Conservation (phyloP, 2,888 invertebrate genomes). For the Cacoxenus indagator region DNA sequence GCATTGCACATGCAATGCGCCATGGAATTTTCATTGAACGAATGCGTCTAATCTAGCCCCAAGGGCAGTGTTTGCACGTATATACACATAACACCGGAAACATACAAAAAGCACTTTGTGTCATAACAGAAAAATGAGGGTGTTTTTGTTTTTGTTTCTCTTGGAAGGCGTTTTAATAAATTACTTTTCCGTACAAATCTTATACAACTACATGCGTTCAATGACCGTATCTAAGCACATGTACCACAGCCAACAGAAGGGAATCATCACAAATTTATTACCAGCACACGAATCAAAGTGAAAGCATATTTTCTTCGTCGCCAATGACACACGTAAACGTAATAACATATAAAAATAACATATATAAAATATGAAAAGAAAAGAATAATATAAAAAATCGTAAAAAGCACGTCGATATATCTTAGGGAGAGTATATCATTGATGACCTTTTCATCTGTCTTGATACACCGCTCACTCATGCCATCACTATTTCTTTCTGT, state of each 20-base stretch:
- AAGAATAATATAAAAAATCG: not conserved
- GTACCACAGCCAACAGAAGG: constrained; percentile 27
- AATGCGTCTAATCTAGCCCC: not conserved
- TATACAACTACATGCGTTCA: not conserved
- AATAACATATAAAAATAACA: not conserved
- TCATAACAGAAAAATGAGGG: not conserved
- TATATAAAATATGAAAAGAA: not conserved
- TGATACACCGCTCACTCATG: not conserved
- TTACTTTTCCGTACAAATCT: not conserved
- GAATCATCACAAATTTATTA: constrained; percentile 62
- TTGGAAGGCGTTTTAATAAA: not conserved
- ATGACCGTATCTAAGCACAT: not conserved
- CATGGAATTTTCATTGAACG: not conserved
- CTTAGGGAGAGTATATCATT: not conserved
- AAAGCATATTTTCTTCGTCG: constrained; percentile 53
- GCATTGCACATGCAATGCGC: not conserved
- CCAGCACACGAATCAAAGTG: constrained; percentile 61
- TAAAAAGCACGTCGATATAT: not conserved
- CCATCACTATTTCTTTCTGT: constrained; percentile 31
- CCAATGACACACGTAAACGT: constrained; percentile 2
- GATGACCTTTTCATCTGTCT: constrained; percentile 9
- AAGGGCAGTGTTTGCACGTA: not conserved
- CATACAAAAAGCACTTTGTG: not conserved
- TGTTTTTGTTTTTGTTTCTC: not conserved
- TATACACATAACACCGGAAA: too few species aligned